Conservation (phyloP, 1,140 invertebrate species). For the Centruroides sculpturatus region DNA sequence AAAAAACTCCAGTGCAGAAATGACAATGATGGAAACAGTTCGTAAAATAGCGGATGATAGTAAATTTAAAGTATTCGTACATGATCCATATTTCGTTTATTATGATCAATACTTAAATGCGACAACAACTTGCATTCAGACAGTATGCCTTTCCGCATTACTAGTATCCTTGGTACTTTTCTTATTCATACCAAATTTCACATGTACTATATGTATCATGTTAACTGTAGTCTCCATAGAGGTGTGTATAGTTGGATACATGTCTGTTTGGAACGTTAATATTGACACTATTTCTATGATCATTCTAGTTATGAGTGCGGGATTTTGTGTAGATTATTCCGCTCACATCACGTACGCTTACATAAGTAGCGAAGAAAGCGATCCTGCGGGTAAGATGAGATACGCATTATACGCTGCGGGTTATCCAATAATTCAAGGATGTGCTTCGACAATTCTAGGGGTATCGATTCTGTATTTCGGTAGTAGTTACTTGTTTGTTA, state of each 20-base stretch:
- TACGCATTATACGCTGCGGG: slow-evolving; percentile 78
- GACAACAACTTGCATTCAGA: slow-evolving; percentile 76
- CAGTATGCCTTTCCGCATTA: slow-evolving; percentile 72
- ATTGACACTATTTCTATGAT: slow-evolving; percentile 97
- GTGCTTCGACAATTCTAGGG: slow-evolving; percentile 78
- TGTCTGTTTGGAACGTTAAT: slow-evolving; percentile 87
- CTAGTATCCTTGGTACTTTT: slow-evolving; percentile 92
- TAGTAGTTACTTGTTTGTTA: slow-evolving; percentile 86
- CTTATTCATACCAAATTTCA: slow-evolving; percentile 83
- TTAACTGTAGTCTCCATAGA: slow-evolving; percentile 91
- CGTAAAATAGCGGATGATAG: slow-evolving; percentile 59
- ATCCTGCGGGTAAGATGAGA: slow-evolving; percentile 48
- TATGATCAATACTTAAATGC: slow-evolving; percentile 90
- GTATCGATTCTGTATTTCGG: slow-evolving; percentile 71
- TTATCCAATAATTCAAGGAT: slow-evolving; percentile 90
- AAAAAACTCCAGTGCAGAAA: slow-evolving; percentile 73
- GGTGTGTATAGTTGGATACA: slow-evolving; percentile 87
- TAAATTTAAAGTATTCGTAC: slow-evolving; percentile 67
- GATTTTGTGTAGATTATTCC: slow-evolving; percentile 92
- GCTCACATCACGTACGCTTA: slow-evolving; percentile 94
- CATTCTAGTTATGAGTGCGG: slow-evolving; percentile 95
- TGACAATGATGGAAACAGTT: slow-evolving; percentile 69
- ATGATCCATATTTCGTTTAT: slow-evolving; percentile 86
- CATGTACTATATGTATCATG: slow-evolving; percentile 85
- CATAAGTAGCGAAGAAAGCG: slow-evolving; percentile 52